Conservation (phyloP, 2,113 vertebrate genomes). For the Carollia perspicillata region DNA sequence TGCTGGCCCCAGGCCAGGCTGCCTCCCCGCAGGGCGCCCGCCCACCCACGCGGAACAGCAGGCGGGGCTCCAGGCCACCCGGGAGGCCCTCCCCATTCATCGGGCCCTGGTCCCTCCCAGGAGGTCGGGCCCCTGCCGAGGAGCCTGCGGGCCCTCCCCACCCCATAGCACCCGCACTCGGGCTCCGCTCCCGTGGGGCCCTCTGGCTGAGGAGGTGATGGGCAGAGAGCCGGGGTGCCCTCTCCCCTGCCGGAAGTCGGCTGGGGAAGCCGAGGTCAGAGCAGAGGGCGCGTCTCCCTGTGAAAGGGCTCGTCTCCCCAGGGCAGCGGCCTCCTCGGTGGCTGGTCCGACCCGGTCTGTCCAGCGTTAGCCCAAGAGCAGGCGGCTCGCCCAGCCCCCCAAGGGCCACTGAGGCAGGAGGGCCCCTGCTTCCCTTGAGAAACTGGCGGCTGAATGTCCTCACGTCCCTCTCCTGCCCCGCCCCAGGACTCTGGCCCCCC, state of each 20-base stretch:
- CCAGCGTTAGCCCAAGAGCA: neutral
- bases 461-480: neutral
- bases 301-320: rapidly evolving
- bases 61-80: too few species aligned
- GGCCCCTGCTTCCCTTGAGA: neutral
- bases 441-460: too few species aligned
- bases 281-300: rapidly evolving
- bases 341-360: neutral
- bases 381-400: neutral
- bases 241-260: neutral
- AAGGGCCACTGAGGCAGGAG: rapidly evolving
- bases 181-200: neutral
- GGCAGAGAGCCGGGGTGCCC: neutral
- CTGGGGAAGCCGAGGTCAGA: neutral
- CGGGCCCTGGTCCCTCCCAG: neutral
- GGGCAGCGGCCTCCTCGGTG: rapidly evolving
- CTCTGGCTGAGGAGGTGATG: neutral
- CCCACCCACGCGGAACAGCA: too few species aligned
- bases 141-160: neutral
- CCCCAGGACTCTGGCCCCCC: neutral
- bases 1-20: neutral
- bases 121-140: neutral
- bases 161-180: neutral
- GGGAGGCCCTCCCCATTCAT: neutral
- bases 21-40: neutral